phyloP scores from a whole-genome alignment of 2,888 invertebrate genomes.

The Megaustenia siamemsis region DNA sequence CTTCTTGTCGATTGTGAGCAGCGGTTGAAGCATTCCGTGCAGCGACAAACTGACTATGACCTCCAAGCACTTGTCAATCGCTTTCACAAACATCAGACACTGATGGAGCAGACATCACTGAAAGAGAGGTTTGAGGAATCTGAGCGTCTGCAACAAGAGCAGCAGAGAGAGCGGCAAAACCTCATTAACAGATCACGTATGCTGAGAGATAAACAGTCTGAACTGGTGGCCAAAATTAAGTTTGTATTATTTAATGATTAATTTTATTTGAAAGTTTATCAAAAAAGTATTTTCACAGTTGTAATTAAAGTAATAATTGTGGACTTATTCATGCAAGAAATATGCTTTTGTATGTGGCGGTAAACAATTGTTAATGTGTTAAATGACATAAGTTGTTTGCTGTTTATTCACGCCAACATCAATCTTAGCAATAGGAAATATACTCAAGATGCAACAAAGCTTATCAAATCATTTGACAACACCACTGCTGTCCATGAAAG shows the following conservation, averaged over 20 bases:
- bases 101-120: slow-evolving; percentile 77
- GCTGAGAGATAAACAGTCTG: slow-evolving; percentile 74
- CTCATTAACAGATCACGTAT: slow-evolving; percentile 73
- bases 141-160: slow-evolving; percentile 69
- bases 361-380: too few relatives aligned
- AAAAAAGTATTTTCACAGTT: neutral
- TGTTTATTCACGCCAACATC: too few relatives aligned
- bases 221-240: slow-evolving; percentile 79
- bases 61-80: slow-evolving; percentile 73
- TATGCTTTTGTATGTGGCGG: too few relatives aligned
- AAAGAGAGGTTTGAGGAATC: slow-evolving; percentile 76
- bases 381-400: too few relatives aligned
- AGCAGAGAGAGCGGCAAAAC: slow-evolving; percentile 72
- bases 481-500: too few relatives aligned
- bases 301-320: neutral
- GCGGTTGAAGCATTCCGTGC: slow-evolving; percentile 79
- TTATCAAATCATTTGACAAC: too few relatives aligned
- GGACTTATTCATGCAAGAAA: too few relatives aligned
- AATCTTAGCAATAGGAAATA: too few relatives aligned
- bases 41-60: slow-evolving; percentile 79
- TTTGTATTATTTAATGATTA: slow-evolving; percentile 61
- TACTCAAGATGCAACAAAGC: too few relatives aligned
- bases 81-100: slow-evolving; percentile 78
- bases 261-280: neutral
- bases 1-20: too few relatives aligned